Percentiles rank a stretch among this genome's conserved stretches.
Evolutionary conservation across 2,888 invertebrate species (phyloP).

Genomic region (Trilocha varians): DNA sequence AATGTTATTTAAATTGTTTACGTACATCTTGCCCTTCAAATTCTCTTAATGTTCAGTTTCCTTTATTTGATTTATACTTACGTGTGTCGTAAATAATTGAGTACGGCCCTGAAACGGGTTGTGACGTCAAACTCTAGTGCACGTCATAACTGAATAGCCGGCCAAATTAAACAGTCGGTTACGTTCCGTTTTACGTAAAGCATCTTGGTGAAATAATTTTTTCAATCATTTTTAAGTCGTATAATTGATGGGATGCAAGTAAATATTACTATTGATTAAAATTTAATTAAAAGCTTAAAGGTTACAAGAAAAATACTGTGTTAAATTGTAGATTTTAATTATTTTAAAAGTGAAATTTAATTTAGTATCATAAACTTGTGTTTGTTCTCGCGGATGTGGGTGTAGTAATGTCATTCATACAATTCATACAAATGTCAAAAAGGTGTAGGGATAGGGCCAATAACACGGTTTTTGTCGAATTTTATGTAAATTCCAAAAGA

Average conservation of each 20-base stretch:
- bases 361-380: conserved; percentile 11
- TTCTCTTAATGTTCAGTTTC: conserved; percentile 16
- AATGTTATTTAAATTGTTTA: conserved; percentile 18
- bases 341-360: too few relatives aligned
- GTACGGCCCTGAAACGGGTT: conserved; percentile 65
- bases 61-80: conserved; percentile 39
- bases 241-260: too few relatives aligned
- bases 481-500: conserved; percentile 32
- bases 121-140: conserved; percentile 53
- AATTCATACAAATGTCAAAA: conserved; percentile 57
- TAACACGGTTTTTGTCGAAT: conserved; percentile 24
- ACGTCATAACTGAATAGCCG: conserved; percentile 54
- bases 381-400: conserved; percentile 28
- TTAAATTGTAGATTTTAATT: too few relatives aligned
- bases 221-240: too few relatives aligned
- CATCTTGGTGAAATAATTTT: not conserved
- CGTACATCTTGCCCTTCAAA: conserved; percentile 16
- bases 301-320: too few relatives aligned
- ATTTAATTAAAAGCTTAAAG: too few relatives aligned
- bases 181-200: conserved; percentile 38
- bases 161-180: conserved; percentile 24
- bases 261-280: too few relatives aligned
- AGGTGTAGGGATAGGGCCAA: conserved; percentile 42
- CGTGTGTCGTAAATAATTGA: conserved; percentile 47
- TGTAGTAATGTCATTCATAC: conserved; percentile 48